Percentiles rank a stretch among this genome's conserved stretches.
Evolutionary conservation across 2,797 vertebrate genomes (phyloP).

Genomic region (Gallinago stenura): DNA sequence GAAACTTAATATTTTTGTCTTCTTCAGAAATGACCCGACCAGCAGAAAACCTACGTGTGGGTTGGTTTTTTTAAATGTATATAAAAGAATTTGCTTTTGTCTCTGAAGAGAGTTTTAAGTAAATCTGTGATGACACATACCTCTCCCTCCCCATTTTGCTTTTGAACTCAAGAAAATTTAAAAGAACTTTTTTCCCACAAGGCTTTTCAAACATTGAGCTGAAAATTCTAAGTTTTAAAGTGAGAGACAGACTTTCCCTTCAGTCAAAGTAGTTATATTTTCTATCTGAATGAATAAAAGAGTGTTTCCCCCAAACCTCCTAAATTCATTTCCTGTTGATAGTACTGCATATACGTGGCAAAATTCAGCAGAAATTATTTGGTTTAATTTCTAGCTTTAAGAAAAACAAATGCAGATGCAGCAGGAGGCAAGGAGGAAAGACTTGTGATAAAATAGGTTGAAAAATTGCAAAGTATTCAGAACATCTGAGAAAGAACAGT

Average conservation of each 20-base stretch:
- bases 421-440: not conserved
- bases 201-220: not conserved
- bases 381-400: conserved; percentile 12
- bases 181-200: not conserved
- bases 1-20: not conserved
- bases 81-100: not conserved
- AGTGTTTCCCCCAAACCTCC: not conserved
- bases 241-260: not conserved
- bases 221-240: not conserved
- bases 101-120: not conserved
- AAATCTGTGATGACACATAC: not conserved
- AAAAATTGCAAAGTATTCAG: not conserved
- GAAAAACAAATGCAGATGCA: not conserved
- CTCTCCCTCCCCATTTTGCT: not conserved
- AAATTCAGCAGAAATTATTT: not conserved
- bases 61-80: not conserved
- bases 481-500: not conserved
- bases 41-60: not conserved
- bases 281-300: not conserved
- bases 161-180: not conserved
- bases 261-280: not conserved
- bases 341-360: fast-evolving
- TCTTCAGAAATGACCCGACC: not conserved
- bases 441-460: not conserved
- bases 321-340: not conserved